phyloP scores from a whole-genome alignment of 2,888 invertebrate species.

The Chouioia cunea region DNA sequence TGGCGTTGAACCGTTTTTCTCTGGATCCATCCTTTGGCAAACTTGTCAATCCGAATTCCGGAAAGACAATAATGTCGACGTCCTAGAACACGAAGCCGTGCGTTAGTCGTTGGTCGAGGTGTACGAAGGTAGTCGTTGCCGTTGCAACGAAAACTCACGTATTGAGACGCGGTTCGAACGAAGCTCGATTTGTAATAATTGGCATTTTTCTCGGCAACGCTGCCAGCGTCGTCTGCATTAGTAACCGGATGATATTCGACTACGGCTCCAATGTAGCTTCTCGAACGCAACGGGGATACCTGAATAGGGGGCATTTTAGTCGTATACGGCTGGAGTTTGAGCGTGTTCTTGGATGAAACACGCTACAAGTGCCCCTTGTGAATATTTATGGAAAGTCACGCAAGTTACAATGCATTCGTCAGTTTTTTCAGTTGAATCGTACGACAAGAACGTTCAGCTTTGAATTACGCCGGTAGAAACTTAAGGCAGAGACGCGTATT shows the following conservation, averaged over 20 bases:
- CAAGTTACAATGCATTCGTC: too few relatives aligned
- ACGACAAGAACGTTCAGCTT: background rate
- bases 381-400: background rate
- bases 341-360: background rate
- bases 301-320: background rate
- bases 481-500: too few relatives aligned
- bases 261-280: slow-evolving; percentile 56
- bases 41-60: slow-evolving; percentile 67
- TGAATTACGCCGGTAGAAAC: background rate
- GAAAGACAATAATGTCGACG: slow-evolving; percentile 74
- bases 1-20: slow-evolving; percentile 10
- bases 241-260: slow-evolving; percentile 54
- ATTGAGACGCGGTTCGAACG: slow-evolving; percentile 48
- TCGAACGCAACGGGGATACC: background rate
- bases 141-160: slow-evolving; percentile 48
- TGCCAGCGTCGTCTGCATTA: slow-evolving; percentile 35
- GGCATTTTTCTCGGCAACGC: slow-evolving; percentile 33
- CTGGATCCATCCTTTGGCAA: slow-evolving; percentile 18
- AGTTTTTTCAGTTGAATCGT: background rate
- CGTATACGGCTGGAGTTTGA: background rate
- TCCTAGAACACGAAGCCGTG: slow-evolving; percentile 64
- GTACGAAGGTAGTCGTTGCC: too few relatives aligned
- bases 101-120: too few relatives aligned
- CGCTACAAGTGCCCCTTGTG: background rate
- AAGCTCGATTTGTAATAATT: slow-evolving; percentile 50